Evolutionary conservation across 2,888 invertebrate species (phyloP), one percentile per base, ranked within the genome.

Genomic region (Scelioninae gen. 1): DNA sequence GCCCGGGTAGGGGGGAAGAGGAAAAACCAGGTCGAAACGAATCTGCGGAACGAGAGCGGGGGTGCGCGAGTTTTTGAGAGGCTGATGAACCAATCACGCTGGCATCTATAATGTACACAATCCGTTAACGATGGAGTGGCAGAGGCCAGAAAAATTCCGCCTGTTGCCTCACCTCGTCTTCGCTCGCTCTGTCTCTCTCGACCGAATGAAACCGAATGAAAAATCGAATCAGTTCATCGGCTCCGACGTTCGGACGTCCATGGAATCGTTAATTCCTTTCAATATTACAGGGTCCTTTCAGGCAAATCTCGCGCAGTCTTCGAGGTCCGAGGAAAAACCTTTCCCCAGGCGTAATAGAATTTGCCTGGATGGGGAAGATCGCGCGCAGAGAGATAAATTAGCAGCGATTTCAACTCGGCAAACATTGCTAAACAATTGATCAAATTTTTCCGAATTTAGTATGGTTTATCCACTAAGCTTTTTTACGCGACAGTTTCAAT

Each of bases 241-340:
- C n/a, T n/a, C n/a, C n/a, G n/a, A n/a, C 72, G 63, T 80, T 83
- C 84, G 86, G 75, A 90, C 89, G 89, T 85, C 84, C 86, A 79
- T 86, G 85, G 89, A 91, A 90, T 90, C 88, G 88, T 90, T 91
- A 90, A 91, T 90, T 89, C 88, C 88, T 86, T 87, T 90, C 88
- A 90, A 90, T 89, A 90, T 90, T 89, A 86, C 90, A 89, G 78
- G 31, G 83, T 80, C 86, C 84, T 85, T 88, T 80, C 77, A 53
- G 68, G 38, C 43, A 23, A 60, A 45, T 60, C 63, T 68, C 53
- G 32, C 55, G 63, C 58, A 56, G 49, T 78, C 79, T 79, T 74
- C 78, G 60, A 58, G 43, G 45, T 69, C 43, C 68, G 47, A 69
- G 58, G 49, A 56, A 56, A 23, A 7, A 56, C 38, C 38, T 60